A percentile compares a stretch with the other conserved stretches of the same genome.
Conservation (phyloP, 2,113 vertebrate genomes). For the Alexandromys fortis region DNA sequence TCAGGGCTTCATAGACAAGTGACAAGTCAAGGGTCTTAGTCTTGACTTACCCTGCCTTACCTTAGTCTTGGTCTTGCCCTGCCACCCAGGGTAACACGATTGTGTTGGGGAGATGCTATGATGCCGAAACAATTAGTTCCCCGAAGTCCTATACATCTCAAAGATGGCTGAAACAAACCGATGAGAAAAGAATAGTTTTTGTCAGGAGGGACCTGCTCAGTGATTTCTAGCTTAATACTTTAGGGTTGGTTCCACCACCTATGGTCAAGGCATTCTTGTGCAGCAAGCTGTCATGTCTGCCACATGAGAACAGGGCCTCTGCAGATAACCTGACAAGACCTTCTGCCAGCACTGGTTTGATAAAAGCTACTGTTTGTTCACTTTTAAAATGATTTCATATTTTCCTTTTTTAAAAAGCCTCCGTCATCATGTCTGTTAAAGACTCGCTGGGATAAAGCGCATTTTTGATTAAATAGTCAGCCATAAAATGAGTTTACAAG, state of each 20-base stretch:
- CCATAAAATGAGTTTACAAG: slow-evolving; percentile 1
- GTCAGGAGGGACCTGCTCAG: neutral
- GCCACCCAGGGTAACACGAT: neutral
- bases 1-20: neutral
- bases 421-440: slow-evolving; percentile 38
- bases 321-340: neutral
- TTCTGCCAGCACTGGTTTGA: slow-evolving; percentile 20
- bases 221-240: neutral
- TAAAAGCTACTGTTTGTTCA: slow-evolving; percentile 33
- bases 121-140: neutral
- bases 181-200: slow-evolving; percentile 33
- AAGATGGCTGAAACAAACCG: slow-evolving; percentile 17
- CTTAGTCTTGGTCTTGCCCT: neutral
- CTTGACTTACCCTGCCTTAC: neutral
- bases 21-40: neutral
- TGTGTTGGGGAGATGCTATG: neutral
- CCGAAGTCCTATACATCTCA: neutral
- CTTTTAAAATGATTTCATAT: slow-evolving; percentile 8
- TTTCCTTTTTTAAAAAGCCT: neutral
- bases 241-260: neutral
- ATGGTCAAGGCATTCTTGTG: neutral
- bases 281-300: neutral
- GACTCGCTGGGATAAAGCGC: neutral
- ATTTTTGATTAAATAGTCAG: slow-evolving; percentile 60
- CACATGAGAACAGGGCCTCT: neutral